phyloP scores from a whole-genome alignment of 2,797 vertebrate genomes.

The Melanotaenia maccullochi region DNA sequence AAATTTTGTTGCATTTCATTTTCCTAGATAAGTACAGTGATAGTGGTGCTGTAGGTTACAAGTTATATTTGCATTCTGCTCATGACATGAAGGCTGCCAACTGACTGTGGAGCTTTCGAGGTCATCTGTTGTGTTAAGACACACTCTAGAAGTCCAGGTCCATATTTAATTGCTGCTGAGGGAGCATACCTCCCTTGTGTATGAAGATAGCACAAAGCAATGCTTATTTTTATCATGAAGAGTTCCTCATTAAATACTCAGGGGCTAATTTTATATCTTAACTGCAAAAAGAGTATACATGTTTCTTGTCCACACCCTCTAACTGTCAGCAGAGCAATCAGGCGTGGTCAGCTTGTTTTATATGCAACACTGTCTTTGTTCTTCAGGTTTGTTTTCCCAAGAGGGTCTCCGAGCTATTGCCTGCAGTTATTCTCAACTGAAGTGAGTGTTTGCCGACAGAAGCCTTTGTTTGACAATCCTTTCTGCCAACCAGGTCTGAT shows the following conservation, averaged over 20 bases:
- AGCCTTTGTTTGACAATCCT: constrained; percentile 84
- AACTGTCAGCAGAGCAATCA: constrained; percentile 65
- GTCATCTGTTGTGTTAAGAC: constrained; percentile 52
- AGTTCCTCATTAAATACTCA: constrained; percentile 16
- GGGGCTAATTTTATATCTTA: constrained; percentile 19
- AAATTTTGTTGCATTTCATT: constrained; percentile 45
- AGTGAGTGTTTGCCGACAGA: constrained; percentile 81
- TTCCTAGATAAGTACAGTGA: constrained; percentile 61
- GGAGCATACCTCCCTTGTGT: constrained; percentile 17
- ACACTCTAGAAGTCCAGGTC: constrained; percentile 26
- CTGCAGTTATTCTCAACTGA: constrained; percentile 74
- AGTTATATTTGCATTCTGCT: constrained; percentile 75
- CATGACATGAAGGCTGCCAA: constrained; percentile 42
- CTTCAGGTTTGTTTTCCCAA: constrained; percentile 75
- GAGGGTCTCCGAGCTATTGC: constrained; percentile 64
- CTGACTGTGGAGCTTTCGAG: constrained; percentile 54
- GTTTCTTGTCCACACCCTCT: constrained; percentile 40
- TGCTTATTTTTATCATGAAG: constrained; percentile 9
- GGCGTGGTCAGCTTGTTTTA: constrained; percentile 74
- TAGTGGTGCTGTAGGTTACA: constrained; percentile 59
- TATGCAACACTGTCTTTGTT: constrained; percentile 76
- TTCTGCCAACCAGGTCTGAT: constrained; percentile 75
- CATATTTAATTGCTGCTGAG: constrained; percentile 30
- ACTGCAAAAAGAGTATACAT: constrained; percentile 36
- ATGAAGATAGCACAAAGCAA: constrained; percentile 22